Evolutionary conservation across 2,888 invertebrate species (phyloP), one percentile per base, ranked within the genome.

Genomic region (Lasioglossum figueresi): DNA sequence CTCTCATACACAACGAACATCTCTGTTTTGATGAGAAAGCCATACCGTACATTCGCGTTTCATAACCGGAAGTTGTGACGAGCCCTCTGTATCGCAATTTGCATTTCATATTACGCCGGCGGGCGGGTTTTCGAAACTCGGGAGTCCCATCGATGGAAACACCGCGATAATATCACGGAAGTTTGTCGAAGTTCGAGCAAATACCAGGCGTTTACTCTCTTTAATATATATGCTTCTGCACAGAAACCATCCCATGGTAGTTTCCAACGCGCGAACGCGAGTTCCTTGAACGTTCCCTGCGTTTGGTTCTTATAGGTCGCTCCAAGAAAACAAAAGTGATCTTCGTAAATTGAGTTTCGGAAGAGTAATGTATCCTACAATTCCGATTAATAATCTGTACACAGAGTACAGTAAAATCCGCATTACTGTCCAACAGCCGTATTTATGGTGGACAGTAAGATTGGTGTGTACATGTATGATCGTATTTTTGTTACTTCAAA

Each of bases 21-120:
- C 59, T 77, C 83, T 84, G 75, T 84, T 78, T 80, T 84, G 85
- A 85, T 71, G 84, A 84, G 85, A 79, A 85, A 84, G 74, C 80
- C 80, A 77, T 85, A 73, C 48, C 70, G 80, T 52, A 59, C 70
- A 77, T 74, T 77, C 72, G 45, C 72, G 56, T 83, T 82, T 84
- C 84, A 79, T 71, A 84, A 68, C 79, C 84, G 79, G 84, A 83
- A 84, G 83, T 84, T 73, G 75, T 34, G 73, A 66, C 71, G 48
- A 43, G 74, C 82, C 66, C 34, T 78, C 72, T 59, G 56, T 76
- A 78, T 76, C 71, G 74, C 70, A 73, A 77, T 80, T 77, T 80
- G 56, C 70, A 74, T 78, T 66, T 66, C 80, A 63, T 75, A 76
- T 75, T 84, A 82, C 70, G 71, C 37, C 56, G 34, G 66, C 73